Base-by-base conservation (phyloP, 2,797 vertebrate genomes). In the Melanotaenia maccullochi region DNA sequence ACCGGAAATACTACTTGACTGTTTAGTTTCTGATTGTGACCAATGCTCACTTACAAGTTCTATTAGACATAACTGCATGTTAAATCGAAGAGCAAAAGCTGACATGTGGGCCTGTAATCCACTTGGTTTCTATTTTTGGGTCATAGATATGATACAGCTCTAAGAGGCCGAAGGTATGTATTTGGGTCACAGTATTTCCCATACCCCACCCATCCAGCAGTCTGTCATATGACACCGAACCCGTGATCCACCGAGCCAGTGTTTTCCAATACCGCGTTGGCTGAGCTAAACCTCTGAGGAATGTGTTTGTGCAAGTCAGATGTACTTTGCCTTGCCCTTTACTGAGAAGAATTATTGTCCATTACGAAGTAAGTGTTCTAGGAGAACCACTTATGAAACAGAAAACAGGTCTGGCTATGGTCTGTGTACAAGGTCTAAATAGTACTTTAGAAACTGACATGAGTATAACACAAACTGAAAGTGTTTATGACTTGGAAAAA, bases 201-300 rank as follows among this genome's bases (percentile, higher is more conserved):
- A 58, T 20, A 62, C 60, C 42, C 81, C 77, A 71, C 75, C 73
- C 69, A 30, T 47, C 35, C 60, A 55, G 71, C 87, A 56, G 47
- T 6, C 40, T 79, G 90, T 90, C 83, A 93, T 81, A 85, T 86
- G 92, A 93, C 82, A 86, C 90, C 71, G 38, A 85, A 68, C 89
- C 0, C 75, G 51, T 93, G 88, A 88, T 80, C 56, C 51, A 66
- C 60, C 54, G 60, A 60, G 28, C 63, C 61, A 78, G 22, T 33
- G 55, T 77, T 84, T 79, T 87, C 68, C 80, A 81, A 55, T 73
- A 71, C 69, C 67, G 61, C 33, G 67, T 73, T 13, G 79, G 71
- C 58, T 76, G 71, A 87, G 84, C 87, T 73, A 57, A 87, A 44
- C 82, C 75, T 65, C 60, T 60, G 33, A 85, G 82, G 84, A 92